phyloP scores from a whole-genome alignment of 2,797 vertebrate genomes.

The Pangasius mekongensis region DNA sequence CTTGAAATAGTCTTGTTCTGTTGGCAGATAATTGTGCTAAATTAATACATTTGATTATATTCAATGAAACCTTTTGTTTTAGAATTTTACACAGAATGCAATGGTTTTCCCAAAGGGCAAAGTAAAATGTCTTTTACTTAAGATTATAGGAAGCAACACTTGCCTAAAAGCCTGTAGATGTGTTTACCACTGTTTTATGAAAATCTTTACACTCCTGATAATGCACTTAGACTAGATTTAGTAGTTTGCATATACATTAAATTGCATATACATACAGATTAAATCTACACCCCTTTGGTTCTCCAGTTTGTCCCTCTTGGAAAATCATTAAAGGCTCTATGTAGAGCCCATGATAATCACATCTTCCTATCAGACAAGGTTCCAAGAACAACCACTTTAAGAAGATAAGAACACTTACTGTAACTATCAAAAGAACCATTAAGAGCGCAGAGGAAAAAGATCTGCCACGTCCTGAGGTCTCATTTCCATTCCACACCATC shows the following conservation, averaged over 20 bases:
- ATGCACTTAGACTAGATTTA: neutral
- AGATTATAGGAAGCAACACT: neutral
- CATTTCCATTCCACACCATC: neutral
- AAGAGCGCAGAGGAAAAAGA: neutral
- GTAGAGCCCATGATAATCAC: neutral
- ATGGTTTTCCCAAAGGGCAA: neutral
- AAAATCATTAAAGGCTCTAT: neutral
- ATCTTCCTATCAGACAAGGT: neutral
- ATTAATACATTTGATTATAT: neutral
- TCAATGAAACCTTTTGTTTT: neutral
- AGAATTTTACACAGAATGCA: neutral
- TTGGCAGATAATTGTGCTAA: neutral
- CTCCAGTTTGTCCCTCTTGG: neutral
- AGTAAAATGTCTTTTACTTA: neutral
- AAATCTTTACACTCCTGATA: neutral
- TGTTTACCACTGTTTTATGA: neutral
- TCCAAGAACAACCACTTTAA: neutral
- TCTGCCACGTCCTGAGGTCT: neutral
- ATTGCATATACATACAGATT: neutral
- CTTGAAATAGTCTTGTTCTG: neutral
- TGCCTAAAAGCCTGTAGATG: neutral
- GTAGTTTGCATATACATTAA: neutral
- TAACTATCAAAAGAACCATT: neutral
- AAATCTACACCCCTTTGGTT: neutral
- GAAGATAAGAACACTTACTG: neutral